Evolutionary conservation across 1,140 invertebrate genomes (phyloP).

Genomic region (Pseudomyrmex concolor): DNA sequence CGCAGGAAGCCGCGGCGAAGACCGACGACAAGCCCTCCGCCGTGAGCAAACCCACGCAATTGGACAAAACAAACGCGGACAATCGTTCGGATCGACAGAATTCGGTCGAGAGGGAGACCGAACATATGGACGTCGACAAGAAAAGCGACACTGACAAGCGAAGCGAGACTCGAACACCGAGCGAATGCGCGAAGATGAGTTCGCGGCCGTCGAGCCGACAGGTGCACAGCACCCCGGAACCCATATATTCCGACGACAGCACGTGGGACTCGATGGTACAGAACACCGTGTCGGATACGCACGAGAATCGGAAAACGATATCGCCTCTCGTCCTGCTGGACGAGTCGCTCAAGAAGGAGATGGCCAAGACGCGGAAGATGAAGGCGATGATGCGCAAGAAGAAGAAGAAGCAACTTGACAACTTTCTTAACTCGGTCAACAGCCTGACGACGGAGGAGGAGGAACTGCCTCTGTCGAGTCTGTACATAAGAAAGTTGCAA

Average conservation of each 20-base stretch:
- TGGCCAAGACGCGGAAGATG: conserved; percentile 54
- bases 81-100: not conserved
- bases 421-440: conserved; percentile 11
- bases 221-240: conserved; percentile 15
- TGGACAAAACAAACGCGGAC: not conserved
- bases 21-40: not conserved
- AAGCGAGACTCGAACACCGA: not conserved
- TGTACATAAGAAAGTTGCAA: conserved; percentile 62
- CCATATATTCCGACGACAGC: conserved; percentile 81
- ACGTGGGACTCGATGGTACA: conserved; percentile 71
- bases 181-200: not conserved
- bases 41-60: too few relatives aligned
- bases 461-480: conserved; percentile 52
- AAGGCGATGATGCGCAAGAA: conserved; percentile 53
- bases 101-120: not conserved
- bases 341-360: conserved; percentile 76
- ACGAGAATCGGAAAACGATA: conserved; percentile 66
- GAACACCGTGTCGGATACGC: conserved; percentile 50
- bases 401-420: conserved; percentile 64
- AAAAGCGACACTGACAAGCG: not conserved
- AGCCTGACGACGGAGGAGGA: conserved; percentile 67
- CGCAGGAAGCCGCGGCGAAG: not conserved
- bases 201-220: not conserved
- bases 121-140: not conserved
- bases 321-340: conserved; percentile 76